Base-by-base conservation (phyloP, 37 sponge, comb jelly and placozoan species). In the Oscarella lobularis region DNA sequence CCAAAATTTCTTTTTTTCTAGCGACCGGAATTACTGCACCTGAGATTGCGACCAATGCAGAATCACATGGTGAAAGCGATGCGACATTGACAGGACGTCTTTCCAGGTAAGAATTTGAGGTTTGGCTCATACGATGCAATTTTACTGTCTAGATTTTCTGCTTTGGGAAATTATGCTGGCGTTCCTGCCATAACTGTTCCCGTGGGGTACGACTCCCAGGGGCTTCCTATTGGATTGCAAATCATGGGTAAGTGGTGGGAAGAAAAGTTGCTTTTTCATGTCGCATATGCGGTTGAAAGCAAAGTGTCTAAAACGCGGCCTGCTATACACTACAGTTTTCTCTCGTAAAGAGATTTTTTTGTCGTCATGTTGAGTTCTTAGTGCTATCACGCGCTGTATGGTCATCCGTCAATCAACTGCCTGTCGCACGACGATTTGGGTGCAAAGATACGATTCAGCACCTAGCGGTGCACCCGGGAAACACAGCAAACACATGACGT, bases 171-270 rank as follows among this genome's bases (percentile, higher is more conserved):
- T 20, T 20, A 27, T 9, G 20, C 60, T 27, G 60, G 60, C 20
- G 60, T 48, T 27, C 60, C 60, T 27, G 9, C 14, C 60, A 48
- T 48, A 20, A 48, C 60, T 27, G 9, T 48, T 9, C 60, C 60
- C 9, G 60, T 48, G 9, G 60, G 60, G 77, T 39, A 76, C 37
- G 35, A 66, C 33, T 39, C 27, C 2, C 73, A 77, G 2, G 89
- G 85, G 0, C 77, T 96, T 31, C 97, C 97, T 3, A 73, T 91
- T 27, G 80, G 88, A 33, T 66, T 96, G n/a, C 89, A 88, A 81
- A 31, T 96, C 48, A 91, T 88, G 85, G 92, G 85, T 1, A 79
- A 68, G 1, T 89, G 92, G 90, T 87, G 90, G 83, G 69, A 86
- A 48, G 96, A 96, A 74, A 67, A 84, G 9, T 41, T 91, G 70